Evolutionary conservation across 2,888 invertebrate genomes (phyloP), one percentile per base, ranked within the genome.

Genomic region (Caenorhabditis sp.): DNA sequence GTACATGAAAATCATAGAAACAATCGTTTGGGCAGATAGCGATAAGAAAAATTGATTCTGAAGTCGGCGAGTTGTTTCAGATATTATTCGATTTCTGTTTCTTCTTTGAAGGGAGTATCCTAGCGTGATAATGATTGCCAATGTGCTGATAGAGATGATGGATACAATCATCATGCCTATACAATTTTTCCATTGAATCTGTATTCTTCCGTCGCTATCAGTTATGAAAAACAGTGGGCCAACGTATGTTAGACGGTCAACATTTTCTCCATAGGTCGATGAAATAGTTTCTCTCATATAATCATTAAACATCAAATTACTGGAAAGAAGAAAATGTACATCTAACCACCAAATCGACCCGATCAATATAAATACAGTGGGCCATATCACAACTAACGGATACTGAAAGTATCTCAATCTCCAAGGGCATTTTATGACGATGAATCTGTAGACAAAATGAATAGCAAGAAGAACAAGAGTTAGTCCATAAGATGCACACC

Each of bases 1-100:
- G 58, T 70, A 70, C 70, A 70, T 70, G 5, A 62, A 62, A n/a
- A 70, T 21, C 14, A 70, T 66, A 10, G 70, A 66, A 31, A 70
- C 66, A 14, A 60, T 58, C 1, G 70, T 53, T 55, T 70, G 70
- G 27, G 62, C 51, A 1, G 59, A 58, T 26, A 70, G 55, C 8
- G 70, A 62, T 26, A 59, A 55, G 17, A 70, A 27, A 26, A 70
- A 23, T 54, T 70, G 70, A 17, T 66, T 62, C 43, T 70, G 70
- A 55, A 70, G 55, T 21, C 50, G 66, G 19, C 50, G 58, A 8
- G 70, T 70, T 6, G 59, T 49, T 19, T 43, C 14, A 17, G 43
- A 10, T n/a, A 62, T 66, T n/a, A 63, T 49, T 36, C 58, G 2
- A 43, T 17, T 43, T 3, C 14, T 54, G 62, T 66, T 66, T 62